Base-by-base conservation (phyloP, 2,113 vertebrate genomes). In the Menura novaehollandiae region DNA sequence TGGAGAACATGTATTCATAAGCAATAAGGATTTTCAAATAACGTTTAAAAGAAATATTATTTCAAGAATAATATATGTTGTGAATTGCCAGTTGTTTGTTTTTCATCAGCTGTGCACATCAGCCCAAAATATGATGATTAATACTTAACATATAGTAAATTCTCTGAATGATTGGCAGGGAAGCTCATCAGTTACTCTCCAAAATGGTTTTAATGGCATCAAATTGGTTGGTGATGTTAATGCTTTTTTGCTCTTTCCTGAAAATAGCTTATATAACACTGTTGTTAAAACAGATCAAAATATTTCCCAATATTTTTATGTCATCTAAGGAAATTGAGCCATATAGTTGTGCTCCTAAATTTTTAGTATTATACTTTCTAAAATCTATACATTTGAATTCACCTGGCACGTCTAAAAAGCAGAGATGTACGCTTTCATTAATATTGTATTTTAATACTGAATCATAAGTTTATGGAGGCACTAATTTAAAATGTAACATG, bases 191-290 rank as follows among this genome's bases (percentile, higher is more conserved):
- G 8, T 89, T 83, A 30, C 30, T 47, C 33, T 94, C 47, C 56
- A 89, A 84, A 93, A 91, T 87, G 24, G 26, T 88, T 89, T 96
- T 85, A 94, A 76, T 93, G 58, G 30, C 56, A 75, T 82, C 52
- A 88, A 58, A 68, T 66, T 80, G 20, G 28, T 51, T 88, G 66
- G 21, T 71, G 33, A 88, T 69, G 10, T 66, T 88, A 80, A 76
- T 83, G 43, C 8, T 53, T 80, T 90, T 86, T 88, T 55, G 10
- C 86, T 90, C 41, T 22, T 83, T 83, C 43, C 51, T 86, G 67
- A 86, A 92, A 95, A 80, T 51, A 46, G 62, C 49, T 83, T 69
- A 19, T 88, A 4, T 58, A 66, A 51, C 18, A 43, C 23, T 80
- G 22, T 58, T 76, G 16, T 67, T 93, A 75, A 85, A 96, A 88